Evolutionary conservation across 2,888 invertebrate species (phyloP).

Genomic region (Rhagonycha fulva): DNA sequence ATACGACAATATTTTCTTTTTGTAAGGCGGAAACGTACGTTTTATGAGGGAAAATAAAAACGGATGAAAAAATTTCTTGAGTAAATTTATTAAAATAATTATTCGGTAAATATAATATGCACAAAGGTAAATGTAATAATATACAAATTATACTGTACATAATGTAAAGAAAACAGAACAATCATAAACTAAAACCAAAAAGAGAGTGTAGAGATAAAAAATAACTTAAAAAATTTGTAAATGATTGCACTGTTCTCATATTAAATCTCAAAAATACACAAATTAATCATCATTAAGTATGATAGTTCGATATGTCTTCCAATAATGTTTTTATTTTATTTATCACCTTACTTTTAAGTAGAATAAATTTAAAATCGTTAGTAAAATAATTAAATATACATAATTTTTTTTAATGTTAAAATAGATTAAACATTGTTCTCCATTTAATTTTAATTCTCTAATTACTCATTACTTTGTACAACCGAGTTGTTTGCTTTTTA

Average conservation of each 20-base stretch:
- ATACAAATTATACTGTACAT: constrained; percentile 33
- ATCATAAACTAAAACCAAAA: constrained; percentile 17
- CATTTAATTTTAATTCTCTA: constrained; percentile 2
- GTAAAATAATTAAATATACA: constrained; percentile 15
- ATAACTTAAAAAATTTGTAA: neutral
- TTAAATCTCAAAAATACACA: constrained; percentile 13
- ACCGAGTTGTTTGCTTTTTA: neutral
- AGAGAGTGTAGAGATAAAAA: neutral
- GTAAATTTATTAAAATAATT: constrained; percentile 30
- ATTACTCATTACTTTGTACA: constrained; percentile 10
- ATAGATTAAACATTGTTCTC: constrained; percentile 5
- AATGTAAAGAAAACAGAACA: constrained; percentile 22
- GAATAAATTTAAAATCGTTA: constrained; percentile 16
- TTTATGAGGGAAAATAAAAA: too few relatives aligned
- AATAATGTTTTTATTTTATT: neutral
- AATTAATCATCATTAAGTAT: neutral
- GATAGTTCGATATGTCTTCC: constrained; percentile 16
- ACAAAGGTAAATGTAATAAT: constrained; percentile 30
- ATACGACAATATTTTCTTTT: too few relatives aligned
- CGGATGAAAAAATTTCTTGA: constrained; percentile 5
- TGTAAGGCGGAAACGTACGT: too few relatives aligned
- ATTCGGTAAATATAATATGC: constrained; percentile 34
- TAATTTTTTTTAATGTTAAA: constrained; percentile 9
- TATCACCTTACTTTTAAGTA: constrained; percentile 20
- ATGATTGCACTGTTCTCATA: constrained; percentile 14